A percentile compares a stretch with the other conserved stretches of the same genome.
Conservation (phyloP, 2,888 invertebrate genomes). For the Pristionchus mayeri region DNA sequence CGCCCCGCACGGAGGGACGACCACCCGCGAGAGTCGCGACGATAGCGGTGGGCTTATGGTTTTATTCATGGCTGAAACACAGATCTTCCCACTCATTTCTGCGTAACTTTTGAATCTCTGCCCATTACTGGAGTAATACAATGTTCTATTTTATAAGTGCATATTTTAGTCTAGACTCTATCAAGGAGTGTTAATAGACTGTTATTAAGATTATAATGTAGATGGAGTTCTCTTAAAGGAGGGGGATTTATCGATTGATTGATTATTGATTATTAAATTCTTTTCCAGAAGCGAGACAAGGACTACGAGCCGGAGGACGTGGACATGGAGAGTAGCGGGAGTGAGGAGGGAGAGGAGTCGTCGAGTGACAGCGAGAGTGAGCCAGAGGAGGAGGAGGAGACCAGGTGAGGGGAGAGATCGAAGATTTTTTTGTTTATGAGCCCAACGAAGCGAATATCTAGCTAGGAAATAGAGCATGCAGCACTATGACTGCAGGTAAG, state of each 20-base stretch:
- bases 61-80: not conserved
- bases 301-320: slow-evolving; percentile 13
- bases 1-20: not conserved
- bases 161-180: no score
- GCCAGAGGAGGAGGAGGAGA: slow-evolving; percentile 24
- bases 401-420: not conserved
- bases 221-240: no score
- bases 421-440: no score
- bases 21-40: not conserved
- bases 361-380: slow-evolving; percentile 23
- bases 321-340: not conserved
- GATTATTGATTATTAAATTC: not conserved
- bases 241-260: slow-evolving; percentile 22
- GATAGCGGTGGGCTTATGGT: not conserved
- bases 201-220: no score
- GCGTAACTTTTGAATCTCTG: no score
- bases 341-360: not conserved
- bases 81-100: no score
- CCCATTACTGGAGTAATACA: no score
- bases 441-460: no score
- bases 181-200: no score
- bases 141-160: no score
- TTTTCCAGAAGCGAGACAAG: not conserved
- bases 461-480: no score
- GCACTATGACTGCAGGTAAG: no score